Percentiles rank a stretch among this genome's conserved stretches.
These are phyloP conservation scores for Thaumatotibia leucotreta DNA, from an alignment of 1,140 invertebrate genomes.

Conservation along the genomic window DNA sequence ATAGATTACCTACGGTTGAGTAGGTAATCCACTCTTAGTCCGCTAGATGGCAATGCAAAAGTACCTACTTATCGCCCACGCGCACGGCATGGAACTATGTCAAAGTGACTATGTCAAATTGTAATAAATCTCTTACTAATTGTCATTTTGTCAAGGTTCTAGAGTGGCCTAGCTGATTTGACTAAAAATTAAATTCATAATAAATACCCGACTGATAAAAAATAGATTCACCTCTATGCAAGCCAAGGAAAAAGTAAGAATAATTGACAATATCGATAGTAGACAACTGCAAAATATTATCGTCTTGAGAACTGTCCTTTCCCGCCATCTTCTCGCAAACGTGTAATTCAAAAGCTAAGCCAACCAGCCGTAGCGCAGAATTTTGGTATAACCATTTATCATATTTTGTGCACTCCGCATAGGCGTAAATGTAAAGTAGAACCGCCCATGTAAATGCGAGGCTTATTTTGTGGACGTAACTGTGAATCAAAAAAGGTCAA, in stretches of 20 bases:
- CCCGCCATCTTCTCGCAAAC: constrained; percentile 20
- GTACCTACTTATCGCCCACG: too few species aligned
- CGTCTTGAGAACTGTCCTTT: constrained; percentile 22
- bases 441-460: constrained; percentile 54
- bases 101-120: too few species aligned
- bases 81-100: too few species aligned
- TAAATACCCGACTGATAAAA: background rate
- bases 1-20: too few species aligned
- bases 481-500: constrained; percentile 28
- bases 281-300: constrained; percentile 28
- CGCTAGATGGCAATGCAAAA: too few species aligned
- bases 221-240: constrained; percentile 56
- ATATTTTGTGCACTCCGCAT: constrained; percentile 33
- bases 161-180: too few species aligned
- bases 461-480: constrained; percentile 56
- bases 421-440: constrained; percentile 43
- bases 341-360: constrained; percentile 57
- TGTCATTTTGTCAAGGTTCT: too few species aligned
- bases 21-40: too few species aligned
- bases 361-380: constrained; percentile 54
- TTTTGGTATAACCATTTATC: constrained; percentile 54
- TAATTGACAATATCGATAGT: constrained; percentile 58
- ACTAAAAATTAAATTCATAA: too few species aligned
- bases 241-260: constrained; percentile 59
- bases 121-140: too few species aligned